Evolutionary conservation across 2,113 vertebrate genomes (phyloP).

Genomic region (Archocentrus centrarchus): DNA sequence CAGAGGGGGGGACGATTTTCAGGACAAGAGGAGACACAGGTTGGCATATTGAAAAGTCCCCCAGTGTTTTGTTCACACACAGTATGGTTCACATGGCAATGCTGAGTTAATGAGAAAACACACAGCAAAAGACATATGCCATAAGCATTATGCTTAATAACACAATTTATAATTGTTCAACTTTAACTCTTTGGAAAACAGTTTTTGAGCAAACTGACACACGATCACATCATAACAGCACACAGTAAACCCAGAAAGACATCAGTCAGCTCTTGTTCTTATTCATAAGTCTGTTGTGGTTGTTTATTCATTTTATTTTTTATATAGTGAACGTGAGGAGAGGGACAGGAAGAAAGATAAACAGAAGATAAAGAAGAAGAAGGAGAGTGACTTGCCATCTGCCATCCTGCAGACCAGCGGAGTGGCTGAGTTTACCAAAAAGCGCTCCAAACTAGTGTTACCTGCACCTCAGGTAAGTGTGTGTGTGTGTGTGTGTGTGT

Average conservation of each 20-base stretch:
- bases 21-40: no score
- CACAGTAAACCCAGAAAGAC: neutral
- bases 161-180: no score
- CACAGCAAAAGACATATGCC: no score
- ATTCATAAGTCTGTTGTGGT: neutral
- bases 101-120: no score
- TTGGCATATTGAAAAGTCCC: no score
- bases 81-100: no score
- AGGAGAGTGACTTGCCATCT: slow-evolving; percentile 96
- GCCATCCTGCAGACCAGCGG: slow-evolving; percentile 98
- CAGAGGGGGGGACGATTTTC: no score
- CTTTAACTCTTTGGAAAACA: neutral
- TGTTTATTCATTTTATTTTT: no score
- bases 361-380: slow-evolving; percentile 97
- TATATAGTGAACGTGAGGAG: slow-evolving; percentile 91
- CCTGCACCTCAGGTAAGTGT: slow-evolving; percentile 91
- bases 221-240: no score
- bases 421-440: slow-evolving; percentile 97
- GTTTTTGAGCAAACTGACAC: neutral
- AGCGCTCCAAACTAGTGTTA: slow-evolving; percentile 96
- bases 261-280: neutral
- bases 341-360: slow-evolving; percentile 95
- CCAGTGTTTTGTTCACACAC: neutral
- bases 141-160: no score
- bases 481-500: accelerated